phyloP scores from a whole-genome alignment of 2,113 vertebrate genomes.

The Sminthopsis crassicaudata region DNA sequence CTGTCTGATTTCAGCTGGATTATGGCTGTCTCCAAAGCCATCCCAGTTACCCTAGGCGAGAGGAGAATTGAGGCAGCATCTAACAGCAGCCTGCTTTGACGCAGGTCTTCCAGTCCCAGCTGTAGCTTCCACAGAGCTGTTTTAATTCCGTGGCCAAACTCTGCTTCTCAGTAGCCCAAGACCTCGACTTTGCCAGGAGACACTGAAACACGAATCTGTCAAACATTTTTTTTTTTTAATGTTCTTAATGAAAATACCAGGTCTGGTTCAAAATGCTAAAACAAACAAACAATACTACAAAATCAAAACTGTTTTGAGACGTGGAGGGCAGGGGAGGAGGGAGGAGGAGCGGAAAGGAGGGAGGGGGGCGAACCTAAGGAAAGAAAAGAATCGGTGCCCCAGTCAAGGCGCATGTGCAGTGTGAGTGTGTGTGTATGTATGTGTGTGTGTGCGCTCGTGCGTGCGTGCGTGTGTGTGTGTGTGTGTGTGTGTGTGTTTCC shows the following conservation, averaged over 20 bases:
- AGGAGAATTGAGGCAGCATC: neutral
- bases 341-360: neutral
- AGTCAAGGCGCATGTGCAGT: conserved; percentile 87
- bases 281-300: neutral
- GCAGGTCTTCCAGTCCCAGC: neutral
- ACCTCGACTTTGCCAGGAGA: neutral
- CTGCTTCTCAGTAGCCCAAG: neutral
- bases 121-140: neutral
- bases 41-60: neutral
- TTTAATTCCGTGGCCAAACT: neutral
- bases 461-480: neutral
- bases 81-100: neutral
- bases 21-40: neutral
- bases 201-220: neutral
- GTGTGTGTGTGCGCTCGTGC: neutral
- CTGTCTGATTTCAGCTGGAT: neutral
- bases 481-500: neutral
- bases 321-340: neutral
- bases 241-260: neutral
- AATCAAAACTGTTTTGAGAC: neutral
- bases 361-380: neutral
- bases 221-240: neutral
- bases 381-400: conserved; percentile 65
- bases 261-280: neutral
- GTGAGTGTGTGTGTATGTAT: neutral